phyloP scores from a whole-genome alignment of 2,113 vertebrate species.

The Hemichromis elongatus region DNA sequence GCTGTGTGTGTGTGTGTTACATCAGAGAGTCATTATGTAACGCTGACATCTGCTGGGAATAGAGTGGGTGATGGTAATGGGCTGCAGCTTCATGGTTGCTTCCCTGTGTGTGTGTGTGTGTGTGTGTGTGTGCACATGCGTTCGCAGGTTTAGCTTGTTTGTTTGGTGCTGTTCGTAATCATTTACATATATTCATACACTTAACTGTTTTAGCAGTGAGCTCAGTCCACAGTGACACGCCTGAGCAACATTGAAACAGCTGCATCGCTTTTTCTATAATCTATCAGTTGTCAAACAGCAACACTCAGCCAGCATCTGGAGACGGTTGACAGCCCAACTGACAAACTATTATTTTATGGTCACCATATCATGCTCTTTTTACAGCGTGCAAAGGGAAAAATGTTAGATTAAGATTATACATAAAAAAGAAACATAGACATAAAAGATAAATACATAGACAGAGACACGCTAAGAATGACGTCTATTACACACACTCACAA shows the following conservation, averaged over 20 bases:
- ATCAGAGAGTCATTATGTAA: conserved; percentile 31
- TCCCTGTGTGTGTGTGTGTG: neutral
- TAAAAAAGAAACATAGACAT: neutral
- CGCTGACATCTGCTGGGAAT: conserved; percentile 44
- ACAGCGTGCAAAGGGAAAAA: neutral
- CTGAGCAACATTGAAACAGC: neutral
- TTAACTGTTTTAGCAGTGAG: neutral
- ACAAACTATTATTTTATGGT: neutral
- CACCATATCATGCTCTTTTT: neutral
- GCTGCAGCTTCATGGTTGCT: neutral
- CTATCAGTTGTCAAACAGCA: neutral
- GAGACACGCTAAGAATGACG: neutral
- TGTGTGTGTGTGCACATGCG: neutral
- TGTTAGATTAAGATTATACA: neutral
- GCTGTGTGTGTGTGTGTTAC: neutral
- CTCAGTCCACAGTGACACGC: neutral
- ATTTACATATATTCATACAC: neutral
- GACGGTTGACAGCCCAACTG: neutral
- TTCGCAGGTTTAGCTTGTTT: neutral
- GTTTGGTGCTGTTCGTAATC: neutral
- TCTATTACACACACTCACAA: neutral
- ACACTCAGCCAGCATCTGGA: neutral
- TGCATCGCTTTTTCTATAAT: neutral
- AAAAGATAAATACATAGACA: neutral
- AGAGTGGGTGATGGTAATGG: neutral